Base-by-base conservation (phyloP, 2,113 vertebrate genomes). In the Oreochromis aureus region DNA sequence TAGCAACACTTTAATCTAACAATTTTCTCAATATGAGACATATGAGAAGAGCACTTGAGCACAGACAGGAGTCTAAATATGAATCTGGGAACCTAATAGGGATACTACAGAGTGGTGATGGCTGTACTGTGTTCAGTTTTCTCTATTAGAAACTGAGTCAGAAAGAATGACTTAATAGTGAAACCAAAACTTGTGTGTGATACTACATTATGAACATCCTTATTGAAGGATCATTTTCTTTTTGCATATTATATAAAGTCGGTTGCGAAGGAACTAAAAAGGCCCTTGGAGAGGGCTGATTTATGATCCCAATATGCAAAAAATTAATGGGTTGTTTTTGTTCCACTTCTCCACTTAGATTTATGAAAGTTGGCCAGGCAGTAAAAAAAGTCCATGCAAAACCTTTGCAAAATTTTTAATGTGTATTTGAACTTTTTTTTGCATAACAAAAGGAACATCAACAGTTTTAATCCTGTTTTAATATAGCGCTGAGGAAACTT, bases 1-100 rank as follows among this genome's bases (percentile, higher is more conserved):
- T 46, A 48, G 81, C 71, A 55, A 24, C 56, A 87, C 48, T 86
- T 89, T 90, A 87, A 87, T 90, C 91, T 91, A 92, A 90, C 92
- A 86, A 76, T 88, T 85, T 81, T 39, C 39, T 39, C 53, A 86
- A 87, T 81, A 24, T 59, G 82, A 87, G 73, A 32, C 16, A 79
- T 79, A 46, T 34, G 41, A 32, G 41, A 73, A 39, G 76, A 83
- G 81, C 46, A 24, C 84, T 78, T 27, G 69, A 87, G 56, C 80
- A 86, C 39, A 86, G 85, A 88, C 73, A 86, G 87, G 71, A 87
- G 87, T 34, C 46, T 39, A 18, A 11, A 85, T 2, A 36, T 80
- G 8, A 66, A 58, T 81, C 10, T 34, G 36, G 83, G 19, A 27
- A 18, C 5, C 4, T 19, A 51, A 53, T 2, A 32, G 46, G 46